A percentile compares a stretch with the other conserved stretches of the same genome.
These are phyloP conservation scores for Jacana jacana DNA, from an alignment of 2,113 vertebrate genomes.

Conservation along the genomic window DNA sequence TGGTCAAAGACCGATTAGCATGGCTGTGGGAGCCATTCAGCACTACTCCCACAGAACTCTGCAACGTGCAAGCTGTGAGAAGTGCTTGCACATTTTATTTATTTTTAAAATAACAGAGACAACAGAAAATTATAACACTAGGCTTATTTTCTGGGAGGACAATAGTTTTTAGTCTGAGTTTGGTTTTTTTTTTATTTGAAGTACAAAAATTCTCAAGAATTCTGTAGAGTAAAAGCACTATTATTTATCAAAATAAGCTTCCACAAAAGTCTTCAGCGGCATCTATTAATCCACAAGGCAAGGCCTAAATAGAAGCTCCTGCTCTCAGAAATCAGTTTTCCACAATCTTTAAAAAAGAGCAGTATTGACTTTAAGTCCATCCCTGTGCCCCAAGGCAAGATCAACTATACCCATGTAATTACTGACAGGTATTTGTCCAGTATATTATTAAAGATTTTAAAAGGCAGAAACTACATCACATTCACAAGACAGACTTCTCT, in stretches of 20 bases:
- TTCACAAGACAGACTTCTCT: background rate
- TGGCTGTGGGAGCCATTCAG: background rate
- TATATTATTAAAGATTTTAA: background rate
- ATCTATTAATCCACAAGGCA: background rate
- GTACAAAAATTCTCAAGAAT: background rate
- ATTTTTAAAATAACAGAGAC: background rate
- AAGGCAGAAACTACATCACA: background rate
- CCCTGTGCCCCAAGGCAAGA: background rate
- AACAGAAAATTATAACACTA: background rate
- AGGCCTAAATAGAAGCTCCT: background rate
- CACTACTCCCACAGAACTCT: background rate
- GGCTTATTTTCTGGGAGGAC: background rate
- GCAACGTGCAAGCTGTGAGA: background rate
- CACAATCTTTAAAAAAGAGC: background rate
- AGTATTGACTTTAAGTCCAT: background rate
- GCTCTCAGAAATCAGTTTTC: background rate
- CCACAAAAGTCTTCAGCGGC: background rate
- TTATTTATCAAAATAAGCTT: background rate
- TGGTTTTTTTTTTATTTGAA: background rate
- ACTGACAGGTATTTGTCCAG: background rate
- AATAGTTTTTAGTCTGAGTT: background rate
- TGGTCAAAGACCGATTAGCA: background rate
- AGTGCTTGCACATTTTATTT: background rate
- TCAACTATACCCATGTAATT: background rate
- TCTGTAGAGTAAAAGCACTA: background rate